Percentiles rank a stretch among this genome's conserved stretches.
These are phyloP conservation scores for Apantesis nais DNA, from an alignment of 2,888 invertebrate genomes.

Conservation along the genomic window DNA sequence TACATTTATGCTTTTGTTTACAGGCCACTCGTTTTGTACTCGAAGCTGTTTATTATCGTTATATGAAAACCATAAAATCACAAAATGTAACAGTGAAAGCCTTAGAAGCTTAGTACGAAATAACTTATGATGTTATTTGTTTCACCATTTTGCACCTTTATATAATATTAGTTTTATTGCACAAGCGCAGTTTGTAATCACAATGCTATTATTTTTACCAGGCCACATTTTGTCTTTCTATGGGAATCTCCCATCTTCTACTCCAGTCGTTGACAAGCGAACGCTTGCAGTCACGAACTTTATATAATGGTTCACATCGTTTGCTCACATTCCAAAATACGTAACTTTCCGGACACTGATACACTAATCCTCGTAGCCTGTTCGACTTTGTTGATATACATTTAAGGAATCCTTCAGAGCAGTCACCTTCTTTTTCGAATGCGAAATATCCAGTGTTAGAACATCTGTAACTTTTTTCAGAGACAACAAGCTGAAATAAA, in stretches of 20 bases:
- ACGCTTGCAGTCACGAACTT: constrained; percentile 86
- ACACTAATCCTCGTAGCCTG: constrained; percentile 88
- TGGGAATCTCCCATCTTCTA: constrained; percentile 84
- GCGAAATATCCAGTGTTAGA: constrained; percentile 89
- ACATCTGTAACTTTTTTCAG: constrained; percentile 85
- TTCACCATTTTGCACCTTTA: constrained; percentile 15
- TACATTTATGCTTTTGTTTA: not conserved
- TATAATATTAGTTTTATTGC: constrained; percentile 37
- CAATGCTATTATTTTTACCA: constrained; percentile 40
- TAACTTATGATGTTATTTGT: constrained; percentile 31
- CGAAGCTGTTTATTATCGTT: not conserved
- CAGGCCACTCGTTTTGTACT: not conserved
- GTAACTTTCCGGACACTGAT: constrained; percentile 91
- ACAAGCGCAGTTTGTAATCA: constrained; percentile 42
- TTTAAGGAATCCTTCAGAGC: constrained; percentile 90
- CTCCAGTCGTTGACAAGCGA: constrained; percentile 68
- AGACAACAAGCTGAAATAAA: constrained; percentile 87
- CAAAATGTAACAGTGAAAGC: not conserved
- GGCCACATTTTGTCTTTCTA: constrained; percentile 83
- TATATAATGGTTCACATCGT: constrained; percentile 89
- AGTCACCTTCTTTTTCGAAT: constrained; percentile 87
- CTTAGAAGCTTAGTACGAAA: not conserved
- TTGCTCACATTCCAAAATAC: constrained; percentile 92
- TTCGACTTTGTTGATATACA: constrained; percentile 84
- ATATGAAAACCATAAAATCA: not conserved